Base-by-base conservation (phyloP, 2,797 vertebrate species). In the Etheostoma perlongum region DNA sequence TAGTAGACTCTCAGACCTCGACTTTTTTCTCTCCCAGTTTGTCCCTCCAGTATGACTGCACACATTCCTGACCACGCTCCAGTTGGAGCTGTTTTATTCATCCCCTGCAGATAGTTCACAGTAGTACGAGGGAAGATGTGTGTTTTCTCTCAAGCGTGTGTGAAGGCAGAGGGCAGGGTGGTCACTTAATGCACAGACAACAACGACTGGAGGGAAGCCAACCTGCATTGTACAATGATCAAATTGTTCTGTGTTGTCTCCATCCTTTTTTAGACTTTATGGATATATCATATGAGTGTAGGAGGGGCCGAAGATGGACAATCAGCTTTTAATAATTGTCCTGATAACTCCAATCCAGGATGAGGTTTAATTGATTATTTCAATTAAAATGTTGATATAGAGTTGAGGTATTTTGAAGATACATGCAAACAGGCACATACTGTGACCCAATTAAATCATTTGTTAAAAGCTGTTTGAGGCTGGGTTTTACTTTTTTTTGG, bases 71-170 rank as follows among this genome's bases (percentile, higher is more conserved):
- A 67, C 77, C 63, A 15, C 33, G 0, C 42, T 82, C 75, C 74
- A 86, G 77, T 25, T 54, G 14, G 60, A 72, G 42, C 44, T 49
- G 27, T 64, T 60, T 81, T 44, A 74, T 58, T 83, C 63, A 30
- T 81, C 62, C 60, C 51, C 0, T 67, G 72, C 76, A 64, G 85
- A 81, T 64, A 86, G 70, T 88, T 92, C 83, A 80, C 88, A 88
- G 86, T 61, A 53, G 78, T 66, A 52, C 46, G 77, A 88, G 69
- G 85, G 88, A 81, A 88, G 79, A 69, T 53, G 78, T 79, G 62
- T 87, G 82, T 93, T 88, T 92, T 92, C 88, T 93, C 83, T 90
- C 91, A 82, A 67, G 58, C 42, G 57, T 68, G 72, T 89, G 93
- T 88, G 89, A 92, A 89, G 68, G 70, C 76, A 42, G 63, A 63